A percentile compares a stretch with the other conserved stretches of the same genome.
Conservation (phyloP, 2,113 vertebrate genomes). For the Sigmodon hispidus region DNA sequence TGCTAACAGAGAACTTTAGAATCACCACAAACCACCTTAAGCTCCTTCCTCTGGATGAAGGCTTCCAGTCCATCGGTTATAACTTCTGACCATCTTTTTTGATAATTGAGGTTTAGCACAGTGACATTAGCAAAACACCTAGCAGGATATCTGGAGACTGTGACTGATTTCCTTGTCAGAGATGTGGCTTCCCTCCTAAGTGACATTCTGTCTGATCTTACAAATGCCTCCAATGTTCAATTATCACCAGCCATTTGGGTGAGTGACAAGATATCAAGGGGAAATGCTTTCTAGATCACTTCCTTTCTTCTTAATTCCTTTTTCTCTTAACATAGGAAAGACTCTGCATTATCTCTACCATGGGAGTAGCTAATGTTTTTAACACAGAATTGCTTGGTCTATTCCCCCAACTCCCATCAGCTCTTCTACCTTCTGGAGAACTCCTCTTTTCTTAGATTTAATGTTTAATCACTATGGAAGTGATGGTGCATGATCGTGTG, state of each 20-base stretch:
- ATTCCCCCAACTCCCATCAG: slow-evolving; percentile 44
- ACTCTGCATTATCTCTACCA: slow-evolving; percentile 37
- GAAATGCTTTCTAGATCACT: slow-evolving; percentile 78
- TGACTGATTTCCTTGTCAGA: slow-evolving; percentile 76
- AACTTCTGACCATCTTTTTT: slow-evolving; percentile 39
- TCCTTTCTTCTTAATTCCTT: slow-evolving; percentile 63
- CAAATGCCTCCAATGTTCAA: slow-evolving; percentile 82
- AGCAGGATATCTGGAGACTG: slow-evolving; percentile 58
- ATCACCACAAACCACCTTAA: slow-evolving; percentile 18
- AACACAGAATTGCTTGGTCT: slow-evolving; percentile 33
- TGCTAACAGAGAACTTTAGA: not conserved
- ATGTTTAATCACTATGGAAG: not conserved
- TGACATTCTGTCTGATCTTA: slow-evolving; percentile 79
- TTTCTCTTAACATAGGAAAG: slow-evolving; percentile 73
- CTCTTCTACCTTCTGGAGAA: not conserved
- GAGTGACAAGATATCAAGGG: slow-evolving; percentile 83
- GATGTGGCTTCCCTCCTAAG: slow-evolving; percentile 75
- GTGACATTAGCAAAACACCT: slow-evolving; percentile 35
- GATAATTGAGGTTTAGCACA: slow-evolving; percentile 50
- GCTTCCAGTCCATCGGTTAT: not conserved
- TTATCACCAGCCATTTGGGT: slow-evolving; percentile 84
- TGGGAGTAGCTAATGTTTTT: slow-evolving; percentile 56
- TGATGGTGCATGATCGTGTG: too few species aligned
- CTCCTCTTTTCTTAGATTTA: not conserved
- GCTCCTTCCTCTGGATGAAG: not conserved